Base-by-base conservation (phyloP, 2,888 invertebrate genomes). In the Tipula helvola region DNA sequence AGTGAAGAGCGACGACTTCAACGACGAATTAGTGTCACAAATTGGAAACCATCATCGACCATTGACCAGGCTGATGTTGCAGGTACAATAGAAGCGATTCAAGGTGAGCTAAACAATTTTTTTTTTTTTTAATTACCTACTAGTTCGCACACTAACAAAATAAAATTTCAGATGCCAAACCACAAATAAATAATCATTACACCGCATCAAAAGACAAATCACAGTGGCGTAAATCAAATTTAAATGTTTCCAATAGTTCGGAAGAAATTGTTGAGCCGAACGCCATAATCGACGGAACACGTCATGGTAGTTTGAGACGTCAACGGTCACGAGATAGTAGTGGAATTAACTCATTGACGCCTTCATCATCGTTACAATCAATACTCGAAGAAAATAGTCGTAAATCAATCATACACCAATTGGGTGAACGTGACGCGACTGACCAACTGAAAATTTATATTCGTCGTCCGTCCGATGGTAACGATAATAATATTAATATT, bases 31-130 rank as follows among this genome's bases (percentile, higher is more conserved):
- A 84, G 84, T 84, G 41, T 84, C n/a, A 84, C 94, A 18, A 96
- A 96, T 89, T 96, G 97, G 96, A 94, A 95, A 89, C 96, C 97
- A 41, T 95, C 95, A 52, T 93, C 93, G 88, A 93, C 96, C 83
- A 94, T 96, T 85, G 97, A 97, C 90, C 95, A 95, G 91, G 94
- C 95, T 4, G 97, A 97, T 91, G 96, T 97, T 47, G 96, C 96
- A 88, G 93, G 95, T 88, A 95, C 96, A 85, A 95, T 97, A 93
- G 96, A 97, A 92, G 95, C 96, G 52, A 96, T 97, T 87, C 97
- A 97, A 93, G 96, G 96, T 96, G 91, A 87, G 7, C 39, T 39
- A 39, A 39, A 39, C n/a, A 39, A 7, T 1, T 2, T 2, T 39
- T 39, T 39, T 7, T 39, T 39, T 39, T 39, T 39, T 39, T 7